Evolutionary conservation across 2,888 invertebrate species (phyloP).

Genomic region (Hartigia nigra): DNA sequence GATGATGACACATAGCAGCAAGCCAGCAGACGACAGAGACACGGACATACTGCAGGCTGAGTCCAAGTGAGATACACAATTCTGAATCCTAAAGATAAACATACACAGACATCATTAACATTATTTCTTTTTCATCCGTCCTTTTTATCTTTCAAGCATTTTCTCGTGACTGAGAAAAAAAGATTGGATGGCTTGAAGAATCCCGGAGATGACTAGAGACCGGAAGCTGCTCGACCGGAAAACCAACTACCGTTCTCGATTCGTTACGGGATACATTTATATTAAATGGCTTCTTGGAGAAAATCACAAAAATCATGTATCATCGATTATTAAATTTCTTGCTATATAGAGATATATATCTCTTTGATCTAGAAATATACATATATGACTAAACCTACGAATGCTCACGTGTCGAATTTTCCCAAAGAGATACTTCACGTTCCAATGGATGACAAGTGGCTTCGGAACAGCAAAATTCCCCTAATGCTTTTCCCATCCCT

Average conservation of each 20-base stretch:
- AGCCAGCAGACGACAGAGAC: conserved; percentile 77
- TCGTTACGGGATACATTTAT: not conserved
- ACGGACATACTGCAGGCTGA: conserved; percentile 74
- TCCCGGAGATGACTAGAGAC: not conserved
- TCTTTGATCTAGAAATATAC: too few relatives aligned
- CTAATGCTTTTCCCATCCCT: not conserved
- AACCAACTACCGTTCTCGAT: not conserved
- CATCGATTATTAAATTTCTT: not conserved
- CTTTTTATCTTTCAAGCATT: not conserved
- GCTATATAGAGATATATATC: too few relatives aligned
- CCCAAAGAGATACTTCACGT: not conserved
- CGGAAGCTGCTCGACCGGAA: not conserved
- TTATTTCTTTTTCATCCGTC: not conserved
- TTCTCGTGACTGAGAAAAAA: not conserved
- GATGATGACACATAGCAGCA: conserved; percentile 75
- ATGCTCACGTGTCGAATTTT: not conserved
- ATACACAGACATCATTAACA: not conserved
- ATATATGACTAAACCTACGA: not conserved
- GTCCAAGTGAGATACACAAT: conserved; percentile 72
- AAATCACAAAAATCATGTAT: not conserved
- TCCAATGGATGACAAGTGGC: not conserved
- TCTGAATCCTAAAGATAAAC: conserved; percentile 69
- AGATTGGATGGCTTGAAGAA: not conserved
- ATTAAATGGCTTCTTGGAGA: not conserved
- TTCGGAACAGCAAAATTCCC: not conserved